These are phyloP conservation scores for Paralichthys olivaceus DNA, from an alignment of 2,113 vertebrate genomes.

Conservation along the genomic window DNA sequence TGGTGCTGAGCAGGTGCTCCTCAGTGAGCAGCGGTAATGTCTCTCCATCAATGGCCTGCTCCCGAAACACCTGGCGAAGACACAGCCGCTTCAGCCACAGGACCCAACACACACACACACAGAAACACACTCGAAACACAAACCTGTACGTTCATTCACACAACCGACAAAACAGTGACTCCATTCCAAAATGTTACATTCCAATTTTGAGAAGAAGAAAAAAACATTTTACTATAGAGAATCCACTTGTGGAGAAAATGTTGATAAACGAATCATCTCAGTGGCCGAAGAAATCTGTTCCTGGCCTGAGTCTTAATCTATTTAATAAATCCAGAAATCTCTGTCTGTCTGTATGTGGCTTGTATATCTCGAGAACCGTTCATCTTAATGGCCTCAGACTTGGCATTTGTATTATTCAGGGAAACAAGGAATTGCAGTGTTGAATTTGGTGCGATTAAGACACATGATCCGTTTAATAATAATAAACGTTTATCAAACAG, in stretches of 20 bases:
- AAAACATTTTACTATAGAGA: background rate
- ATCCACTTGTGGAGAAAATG: background rate
- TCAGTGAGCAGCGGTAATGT: constrained; percentile 95
- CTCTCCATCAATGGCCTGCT: constrained; percentile 97
- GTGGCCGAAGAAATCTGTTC: constrained; percentile 1
- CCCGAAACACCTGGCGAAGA: constrained; percentile 92
- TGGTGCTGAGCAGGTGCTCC: constrained; percentile 94
- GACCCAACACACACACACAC: constrained; percentile 32
- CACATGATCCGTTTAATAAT: too few relatives aligned
- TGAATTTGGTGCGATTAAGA: too few relatives aligned
- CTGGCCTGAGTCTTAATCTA: background rate
- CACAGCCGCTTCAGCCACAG: constrained; percentile 80
- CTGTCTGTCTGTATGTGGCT: too few relatives aligned
- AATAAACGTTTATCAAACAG: too few relatives aligned
- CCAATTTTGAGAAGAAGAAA: background rate
- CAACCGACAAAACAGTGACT: constrained; percentile 28
- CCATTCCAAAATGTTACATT: constrained; percentile 34
- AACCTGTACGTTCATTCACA: constrained; percentile 37
- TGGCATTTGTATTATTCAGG: too few relatives aligned
- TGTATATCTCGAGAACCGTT: too few relatives aligned
- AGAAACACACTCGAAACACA: constrained; percentile 1
- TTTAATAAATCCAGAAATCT: too few relatives aligned
- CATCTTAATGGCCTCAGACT: too few relatives aligned
- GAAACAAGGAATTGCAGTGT: too few relatives aligned
- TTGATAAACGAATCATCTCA: background rate